phyloP scores from a whole-genome alignment of 1,140 invertebrate species.

The Catajapyx aquilonaris region DNA sequence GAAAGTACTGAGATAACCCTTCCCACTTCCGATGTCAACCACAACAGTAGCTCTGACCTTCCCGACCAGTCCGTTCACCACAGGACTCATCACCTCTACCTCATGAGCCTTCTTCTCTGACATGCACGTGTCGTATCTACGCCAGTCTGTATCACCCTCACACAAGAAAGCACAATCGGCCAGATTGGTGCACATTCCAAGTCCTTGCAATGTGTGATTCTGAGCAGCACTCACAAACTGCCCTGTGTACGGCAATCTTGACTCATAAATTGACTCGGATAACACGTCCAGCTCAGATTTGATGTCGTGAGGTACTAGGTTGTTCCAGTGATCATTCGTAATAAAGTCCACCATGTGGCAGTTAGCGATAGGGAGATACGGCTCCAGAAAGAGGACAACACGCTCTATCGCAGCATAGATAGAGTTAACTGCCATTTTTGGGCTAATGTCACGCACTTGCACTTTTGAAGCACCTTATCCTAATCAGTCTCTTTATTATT shows the following conservation, averaged over 20 bases:
- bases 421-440: conserved; percentile 15
- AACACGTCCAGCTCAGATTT: conserved; percentile 26
- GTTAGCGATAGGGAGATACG: conserved; percentile 37
- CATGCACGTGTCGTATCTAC: conserved; percentile 34
- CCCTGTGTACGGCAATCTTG: conserved; percentile 3
- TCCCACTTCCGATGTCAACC: conserved; percentile 68
- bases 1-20: conserved; percentile 57
- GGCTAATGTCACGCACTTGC: not conserved
- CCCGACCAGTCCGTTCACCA: conserved; percentile 24
- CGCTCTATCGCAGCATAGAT: conserved; percentile 22
- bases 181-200: conserved; percentile 12
- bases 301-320: conserved; percentile 29
- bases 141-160: conserved; percentile 1
- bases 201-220: conserved; percentile 13
- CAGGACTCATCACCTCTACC: conserved; percentile 34
- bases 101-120: conserved; percentile 63
- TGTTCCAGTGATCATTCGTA: conserved; percentile 42
- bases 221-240: conserved; percentile 8
- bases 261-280: conserved; percentile 5
- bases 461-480: conserved; percentile 21
- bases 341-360: conserved; percentile 64
- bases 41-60: conserved; percentile 22
- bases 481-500: conserved; percentile 26
- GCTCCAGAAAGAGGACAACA: conserved; percentile 30
- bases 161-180: conserved; percentile 11